Base-by-base conservation (phyloP, 2,888 invertebrate genomes). In the Tenodera sinensis region DNA sequence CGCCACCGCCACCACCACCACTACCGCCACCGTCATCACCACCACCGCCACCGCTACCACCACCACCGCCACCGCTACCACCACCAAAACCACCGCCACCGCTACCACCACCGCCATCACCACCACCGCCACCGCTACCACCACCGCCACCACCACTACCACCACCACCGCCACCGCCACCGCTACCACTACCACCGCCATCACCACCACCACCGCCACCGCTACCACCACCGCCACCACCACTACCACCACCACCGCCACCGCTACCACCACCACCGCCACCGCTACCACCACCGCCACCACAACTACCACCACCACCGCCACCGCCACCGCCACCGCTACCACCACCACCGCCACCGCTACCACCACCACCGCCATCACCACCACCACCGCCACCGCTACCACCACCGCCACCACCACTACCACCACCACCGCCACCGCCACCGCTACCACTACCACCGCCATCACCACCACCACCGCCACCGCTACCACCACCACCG, bases 281-380 rank as follows among this genome's bases (percentile, higher is more conserved):
- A 85, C 89, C 4, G 84, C 89, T 0, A 87, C 90, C 27, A 87
- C 90, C 47, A 85, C 89, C n/a, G 12, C 88, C 20, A 84, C 88
- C 47, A 28, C 89, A 25, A 71, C 89, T 1, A 86, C 88, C 84
- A 83, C 89, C 9, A 83, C 83, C 14, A n/a, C 83, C 28, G 81
- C 89, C 30, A 54, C 90, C 6, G 86, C 90, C 9, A 84, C 91
- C 15, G 81, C 90, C 20, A 84, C 89, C 81, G 28, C 91, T 9
- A 71, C 90, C 6, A 83, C 90, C 0, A 83, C 90, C 3, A 87
- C 88, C 25, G 88, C 90, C 82, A 90, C 47, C 71, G 54, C 88
- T 12, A 88, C 90, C 28, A 90, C 90, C 15, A 88, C 90, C 1
- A 27, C 89, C 81, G 34, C 89, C 83, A 47, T 89, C 1, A 83